Base-by-base conservation (phyloP, 2,113 vertebrate species). In the Scatophagus argus region DNA sequence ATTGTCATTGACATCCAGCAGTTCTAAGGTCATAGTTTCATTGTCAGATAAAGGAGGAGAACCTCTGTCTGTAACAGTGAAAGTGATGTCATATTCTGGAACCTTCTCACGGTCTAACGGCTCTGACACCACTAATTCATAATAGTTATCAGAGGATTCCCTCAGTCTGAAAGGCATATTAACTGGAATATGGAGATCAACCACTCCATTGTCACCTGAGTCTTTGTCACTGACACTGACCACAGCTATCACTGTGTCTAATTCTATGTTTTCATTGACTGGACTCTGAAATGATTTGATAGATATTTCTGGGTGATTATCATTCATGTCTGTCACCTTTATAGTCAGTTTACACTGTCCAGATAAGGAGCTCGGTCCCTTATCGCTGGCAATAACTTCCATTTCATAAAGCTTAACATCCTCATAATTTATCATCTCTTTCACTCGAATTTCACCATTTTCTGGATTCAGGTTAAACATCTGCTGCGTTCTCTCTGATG, bases 361-460 rank as follows among this genome's bases (percentile, higher is more conserved):
- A 4, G 91, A 92, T 25, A 94, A 49, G 27, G 66, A n/a, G 17
- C 64, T 83, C 4, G 2, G 84, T 73, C 91, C 94, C 64, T 90
- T 93, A 6, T 96, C 84, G 25, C 44, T 73, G 31, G 95, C 87
- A 74, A 89, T 88, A 27, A 92, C 66, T 11, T 92, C 89, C 85
- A 96, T 89, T 3, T 94, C 93, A 89, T 93, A 94, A 29, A 91
- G 59, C 38, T 44, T 82, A 7, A 86, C 79, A 41, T 91, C 86
- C 73, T 96, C 95, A 79, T 94, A 96, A 84, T 96, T 95, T 16
- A 96, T 79, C 46, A 86, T 73, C 14, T 70, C 79, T 23, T 85
- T 95, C 14, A 94, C 93, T 5, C 58, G 94, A 41, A 96, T 94
- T 79, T 95, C 93, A 49, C 96, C 96, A 39, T 73, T 88, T 31